Base-by-base conservation (phyloP, 2,888 invertebrate species). In the Slavum lentiscoides region DNA sequence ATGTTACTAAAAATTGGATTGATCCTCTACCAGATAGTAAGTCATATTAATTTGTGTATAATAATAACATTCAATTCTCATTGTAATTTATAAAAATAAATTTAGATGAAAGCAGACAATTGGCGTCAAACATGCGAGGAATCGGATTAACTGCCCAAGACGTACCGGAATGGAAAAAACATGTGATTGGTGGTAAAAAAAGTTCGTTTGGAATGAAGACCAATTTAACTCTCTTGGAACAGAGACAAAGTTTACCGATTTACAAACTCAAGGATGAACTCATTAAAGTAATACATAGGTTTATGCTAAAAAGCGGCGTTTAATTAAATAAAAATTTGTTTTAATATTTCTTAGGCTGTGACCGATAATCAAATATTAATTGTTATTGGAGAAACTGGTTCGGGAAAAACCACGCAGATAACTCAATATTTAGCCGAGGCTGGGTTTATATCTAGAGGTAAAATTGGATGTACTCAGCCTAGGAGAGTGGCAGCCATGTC, bases 331-430 rank as follows among this genome's bases (percentile, higher is more conserved):
- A 17, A 76, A 76, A 76, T 49, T 5, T 8, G 19, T 76, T 49
- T 59, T 58, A 11, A 39, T 58, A n/a, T 66, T 66, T 30, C 23
- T 76, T 76, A 92, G 91, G 97, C 98, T 5, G 94, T 98, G 0
- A 91, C 93, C 0, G 97, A 98, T 86, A 98, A 99, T 88, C 95
- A 96, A 88, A 97, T 99, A 84, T 88, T 99, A 66, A 98, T 99
- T 84, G 98, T 99, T 0, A 98, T 99, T 86, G 99, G 99, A 0
- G 99, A 99, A 88, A 99, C 99, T 0, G 97, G 97, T 0, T 97
- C 97, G 0, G 99, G 99, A 0, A 99, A 99, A 88, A 99, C 99
- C 0, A 99, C 99, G 0, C 99, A 99, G 87, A 98, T 99, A 83
- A 99, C 99, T 0, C 99, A 99, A 86, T 99, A 98, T 87, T 89